Conservation (phyloP, 1,140 invertebrate species). For the Apis cerana region DNA sequence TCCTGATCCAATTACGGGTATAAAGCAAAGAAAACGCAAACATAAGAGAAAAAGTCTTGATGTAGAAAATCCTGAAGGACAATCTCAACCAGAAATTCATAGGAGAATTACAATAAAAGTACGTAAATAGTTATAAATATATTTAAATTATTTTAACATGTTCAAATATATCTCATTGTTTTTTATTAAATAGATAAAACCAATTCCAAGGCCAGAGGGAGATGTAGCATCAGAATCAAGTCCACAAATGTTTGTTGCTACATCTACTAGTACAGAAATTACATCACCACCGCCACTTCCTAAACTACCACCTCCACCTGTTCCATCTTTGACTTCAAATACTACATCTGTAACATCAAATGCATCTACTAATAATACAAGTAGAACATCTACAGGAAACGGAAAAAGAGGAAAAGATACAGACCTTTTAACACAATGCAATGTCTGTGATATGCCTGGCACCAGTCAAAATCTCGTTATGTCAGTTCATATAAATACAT, state of each 20-base stretch:
- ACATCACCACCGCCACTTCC: constrained; percentile 79
- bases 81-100: constrained; percentile 81
- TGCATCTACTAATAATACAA: constrained; percentile 50
- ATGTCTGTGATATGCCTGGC: constrained; percentile 85
- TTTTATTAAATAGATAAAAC: constrained; percentile 85
- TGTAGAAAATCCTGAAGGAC: constrained; percentile 83
- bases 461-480: constrained; percentile 86
- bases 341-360: constrained; percentile 30
- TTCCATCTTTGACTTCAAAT: constrained; percentile 35
- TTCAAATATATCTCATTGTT: constrained; percentile 15
- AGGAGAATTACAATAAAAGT: constrained; percentile 90
- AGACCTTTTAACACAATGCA: constrained; percentile 83
- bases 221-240: constrained; percentile 83
- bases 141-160: neutral
- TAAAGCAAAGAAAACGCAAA: constrained; percentile 79
- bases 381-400: constrained; percentile 62
- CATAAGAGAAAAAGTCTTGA: constrained; percentile 87
- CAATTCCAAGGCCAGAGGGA: constrained; percentile 89
- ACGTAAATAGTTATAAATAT: constrained; percentile 34
- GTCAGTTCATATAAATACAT: constrained; percentile 77
- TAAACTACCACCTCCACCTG: constrained; percentile 78
- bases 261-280: constrained; percentile 86
- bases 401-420: constrained; percentile 76
- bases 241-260: constrained; percentile 87
- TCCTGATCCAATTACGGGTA: constrained; percentile 78